phyloP scores from a whole-genome alignment of 2,113 vertebrate species.

The Scartelaos histophorus region DNA sequence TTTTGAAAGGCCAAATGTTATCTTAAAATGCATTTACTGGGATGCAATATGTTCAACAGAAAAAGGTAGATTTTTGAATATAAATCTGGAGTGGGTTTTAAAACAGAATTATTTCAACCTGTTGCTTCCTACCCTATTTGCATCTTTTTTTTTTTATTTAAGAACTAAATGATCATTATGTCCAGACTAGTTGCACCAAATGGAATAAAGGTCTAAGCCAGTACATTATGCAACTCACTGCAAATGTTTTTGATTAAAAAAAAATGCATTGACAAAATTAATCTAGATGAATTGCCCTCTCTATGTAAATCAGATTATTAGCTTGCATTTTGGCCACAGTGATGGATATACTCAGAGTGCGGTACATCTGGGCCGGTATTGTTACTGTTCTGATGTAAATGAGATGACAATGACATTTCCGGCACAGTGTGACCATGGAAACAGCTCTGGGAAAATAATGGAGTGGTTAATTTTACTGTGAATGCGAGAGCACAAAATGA shows the following conservation, averaged over 20 bases:
- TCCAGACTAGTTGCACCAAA: too few relatives aligned
- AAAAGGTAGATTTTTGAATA: neutral
- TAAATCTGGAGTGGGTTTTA: neutral
- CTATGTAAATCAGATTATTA: neutral
- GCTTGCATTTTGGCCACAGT: neutral
- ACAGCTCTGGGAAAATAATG: constrained; percentile 1
- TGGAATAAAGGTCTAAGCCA: too few relatives aligned
- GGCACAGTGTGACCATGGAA: constrained; percentile 9
- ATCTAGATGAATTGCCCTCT: neutral
- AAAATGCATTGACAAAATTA: too few relatives aligned
- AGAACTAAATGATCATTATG: too few relatives aligned
- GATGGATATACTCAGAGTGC: neutral
- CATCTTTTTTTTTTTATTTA: too few relatives aligned
- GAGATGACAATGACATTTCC: constrained; percentile 7
- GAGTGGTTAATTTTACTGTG: constrained; percentile 12
- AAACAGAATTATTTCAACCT: neutral
- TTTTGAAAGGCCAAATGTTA: too few relatives aligned
- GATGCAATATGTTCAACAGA: neutral
- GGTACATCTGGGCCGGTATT: neutral
- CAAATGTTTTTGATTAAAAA: too few relatives aligned
- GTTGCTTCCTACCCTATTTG: too few relatives aligned
- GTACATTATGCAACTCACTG: too few relatives aligned
- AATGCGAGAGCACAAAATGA: constrained; percentile 12
- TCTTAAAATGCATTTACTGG: neutral
- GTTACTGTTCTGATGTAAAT: constrained; percentile 1